Base-by-base conservation (phyloP, 2,888 invertebrate genomes). In the Chorisops tibialis region DNA sequence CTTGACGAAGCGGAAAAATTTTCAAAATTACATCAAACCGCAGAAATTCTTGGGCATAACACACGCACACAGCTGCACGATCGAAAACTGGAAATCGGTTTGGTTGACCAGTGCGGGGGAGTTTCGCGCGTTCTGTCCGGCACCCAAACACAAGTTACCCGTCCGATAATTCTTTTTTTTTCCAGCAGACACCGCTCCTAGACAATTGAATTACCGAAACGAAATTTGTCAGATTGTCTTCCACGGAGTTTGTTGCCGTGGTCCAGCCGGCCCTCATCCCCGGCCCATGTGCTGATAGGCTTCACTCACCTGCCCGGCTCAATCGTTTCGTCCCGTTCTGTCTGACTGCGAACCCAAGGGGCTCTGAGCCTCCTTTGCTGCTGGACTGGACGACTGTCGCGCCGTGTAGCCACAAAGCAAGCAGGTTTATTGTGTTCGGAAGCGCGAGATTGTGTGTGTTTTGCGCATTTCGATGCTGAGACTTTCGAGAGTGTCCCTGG, bases 1-100 rank as follows among this genome's bases (percentile, higher is more conserved):
- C 66, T 67, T 66, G 43, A 60, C 52, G 59, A 65, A 18, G 2
- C 16, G 11, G 47, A 38, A 19, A 43, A 9, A 22, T 39, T 41
- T 39, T 18, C 7, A 56, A 56, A 30, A 41, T 22, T 12, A 21
- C 16, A 3, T 11, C 43, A 43, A n/a, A 35, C 45, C 14, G 56
- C 12, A 45, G 18, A 54, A 54, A 39, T 54, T 39, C 41, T 41
- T 54, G 22, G 7, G 54, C 54, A 5, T 7, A 22, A 11, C 45
- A 39, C 30, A 30, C 30, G 9, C 30, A 30, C 30, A 30, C 30
- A 56, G 24, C 30, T 24, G 56, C 30, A 43, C 6, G 16, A 24
- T 43, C 6, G 14, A 30, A 45, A 41, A 14, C 9, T 11, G 22
- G 3, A 18, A 7, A n/a, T n/a, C n/a, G n/a, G n/a, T n/a, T 9